Base-by-base conservation (phyloP, 2,797 vertebrate species). In the Halcyon chelicuti region DNA sequence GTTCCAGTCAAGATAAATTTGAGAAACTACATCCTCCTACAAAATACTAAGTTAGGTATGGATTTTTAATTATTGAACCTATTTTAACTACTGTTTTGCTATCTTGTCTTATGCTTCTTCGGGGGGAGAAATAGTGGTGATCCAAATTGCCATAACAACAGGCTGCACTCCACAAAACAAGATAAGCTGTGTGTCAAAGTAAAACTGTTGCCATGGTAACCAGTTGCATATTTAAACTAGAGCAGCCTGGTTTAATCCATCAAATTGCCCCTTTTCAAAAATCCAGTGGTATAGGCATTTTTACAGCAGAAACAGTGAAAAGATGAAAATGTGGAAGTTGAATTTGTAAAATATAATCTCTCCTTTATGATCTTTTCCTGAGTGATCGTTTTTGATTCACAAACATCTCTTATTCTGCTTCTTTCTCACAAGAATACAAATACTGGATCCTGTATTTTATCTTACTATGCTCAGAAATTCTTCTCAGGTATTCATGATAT, bases 121-220 rank as follows among this genome's bases (percentile, higher is more conserved):
- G 42, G 17, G 33, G 83, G 40, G 7, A 84, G 88, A 96, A 96
- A 65, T 46, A 76, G 57, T 79, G 76, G 67, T 94, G 90, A 71
- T 98, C 88, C 88, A 86, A 94, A 98, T 97, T 97, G 96, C 98
- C 97, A 97, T 98, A 98, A 98, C 98, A 98, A 98, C 97, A 93
- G 88, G 66, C 95, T 97, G 86, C 82, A 96, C 86, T 96, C 90
- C 89, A 97, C 98, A 96, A 97, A 98, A 98, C 95, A 95, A 96
- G 97, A 97, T 96, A 96, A 92, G 93, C 96, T 97, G 90, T 82
- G 93, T 98, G 96, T 97, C 97, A 97, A 97, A 97, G 97, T 96
- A 97, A 97, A 98, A 88, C 89, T 71, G 97, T 98, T 98, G 73
- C 97, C 94, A 92, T 98, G 94, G 98, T 81, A 98, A 98, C 98